phyloP scores from a whole-genome alignment of 2,888 invertebrate species.

The Peribatodes rhomboidaria region DNA sequence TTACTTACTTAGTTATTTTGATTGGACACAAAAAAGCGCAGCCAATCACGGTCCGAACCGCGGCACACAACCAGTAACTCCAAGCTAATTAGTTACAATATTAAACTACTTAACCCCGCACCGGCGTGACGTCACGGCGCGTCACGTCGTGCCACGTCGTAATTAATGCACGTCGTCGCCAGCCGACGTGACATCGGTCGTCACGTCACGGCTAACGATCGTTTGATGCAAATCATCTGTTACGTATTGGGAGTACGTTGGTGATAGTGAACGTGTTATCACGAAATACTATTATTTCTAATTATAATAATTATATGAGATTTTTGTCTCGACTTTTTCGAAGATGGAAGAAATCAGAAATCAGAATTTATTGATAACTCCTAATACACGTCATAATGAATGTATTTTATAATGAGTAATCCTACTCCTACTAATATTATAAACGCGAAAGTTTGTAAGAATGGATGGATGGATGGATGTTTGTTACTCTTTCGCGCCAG shows the following conservation, averaged over 20 bases:
- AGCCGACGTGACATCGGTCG: constrained; percentile 36
- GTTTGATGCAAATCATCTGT: constrained; percentile 33
- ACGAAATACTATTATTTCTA: neutral
- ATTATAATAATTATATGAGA: neutral
- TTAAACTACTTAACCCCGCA: constrained; percentile 28
- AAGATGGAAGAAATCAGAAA: too few relatives aligned
- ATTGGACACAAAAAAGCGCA: too few relatives aligned
- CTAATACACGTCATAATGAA: too few relatives aligned
- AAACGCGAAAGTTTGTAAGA: too few relatives aligned
- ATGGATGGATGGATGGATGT: too few relatives aligned
- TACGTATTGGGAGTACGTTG: too few relatives aligned
- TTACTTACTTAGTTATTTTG: neutral
- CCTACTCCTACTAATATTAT: too few relatives aligned
- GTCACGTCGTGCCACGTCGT: constrained; percentile 17
- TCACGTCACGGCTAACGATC: constrained; percentile 46
- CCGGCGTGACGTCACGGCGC: constrained; percentile 4
- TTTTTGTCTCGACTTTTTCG: too few relatives aligned
- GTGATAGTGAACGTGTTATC: neutral
- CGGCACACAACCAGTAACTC: neutral
- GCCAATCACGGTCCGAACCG: too few relatives aligned
- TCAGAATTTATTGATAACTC: too few relatives aligned
- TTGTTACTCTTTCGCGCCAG: too few relatives aligned
- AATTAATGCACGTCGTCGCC: constrained; percentile 32
- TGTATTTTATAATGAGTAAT: too few relatives aligned
- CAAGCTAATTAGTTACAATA: constrained; percentile 25